Percentiles rank a stretch among this genome's conserved stretches.
These are phyloP conservation scores for Bombus pyrosoma DNA, from an alignment of 1,140 invertebrate genomes.

Conservation along the genomic window DNA sequence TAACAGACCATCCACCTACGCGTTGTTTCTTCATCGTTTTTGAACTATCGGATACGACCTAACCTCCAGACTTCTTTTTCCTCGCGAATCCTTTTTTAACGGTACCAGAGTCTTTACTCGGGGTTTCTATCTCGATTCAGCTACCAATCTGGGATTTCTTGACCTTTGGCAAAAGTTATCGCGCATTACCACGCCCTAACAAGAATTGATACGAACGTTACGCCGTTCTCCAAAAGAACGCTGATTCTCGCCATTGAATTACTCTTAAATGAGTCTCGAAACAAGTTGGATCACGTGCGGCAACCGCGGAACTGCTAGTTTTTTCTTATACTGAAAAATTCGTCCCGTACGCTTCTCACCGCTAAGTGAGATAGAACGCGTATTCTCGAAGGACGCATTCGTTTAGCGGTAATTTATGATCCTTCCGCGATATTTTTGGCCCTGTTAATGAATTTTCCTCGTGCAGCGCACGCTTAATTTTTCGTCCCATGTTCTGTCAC, in stretches of 20 bases:
- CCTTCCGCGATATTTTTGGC: not conserved
- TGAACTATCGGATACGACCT: too few relatives aligned
- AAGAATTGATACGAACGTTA: not conserved
- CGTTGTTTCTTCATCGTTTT: constrained; percentile 16
- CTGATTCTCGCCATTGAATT: not conserved
- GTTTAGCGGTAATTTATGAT: constrained; percentile 7
- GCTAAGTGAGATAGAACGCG: constrained; percentile 1
- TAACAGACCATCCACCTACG: constrained; percentile 14
- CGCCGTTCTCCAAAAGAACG: too few relatives aligned
- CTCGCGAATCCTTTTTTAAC: constrained; percentile 2
- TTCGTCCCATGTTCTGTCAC: not conserved
- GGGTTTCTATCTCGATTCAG: constrained; percentile 9
- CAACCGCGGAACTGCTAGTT: not conserved
- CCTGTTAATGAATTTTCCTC: constrained; percentile 5
- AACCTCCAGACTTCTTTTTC: not conserved
- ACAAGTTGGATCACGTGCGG: not conserved
- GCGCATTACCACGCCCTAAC: not conserved
- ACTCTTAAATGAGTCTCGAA: not conserved
- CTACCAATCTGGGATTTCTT: not conserved
- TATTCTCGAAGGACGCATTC: not conserved
- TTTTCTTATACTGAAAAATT: not conserved
- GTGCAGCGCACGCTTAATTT: not conserved
- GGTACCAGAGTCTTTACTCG: not conserved
- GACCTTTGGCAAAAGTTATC: not conserved
- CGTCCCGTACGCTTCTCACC: not conserved